These are phyloP conservation scores for Regulus satrapa DNA, from an alignment of 2,113 vertebrate species.

Conservation along the genomic window DNA sequence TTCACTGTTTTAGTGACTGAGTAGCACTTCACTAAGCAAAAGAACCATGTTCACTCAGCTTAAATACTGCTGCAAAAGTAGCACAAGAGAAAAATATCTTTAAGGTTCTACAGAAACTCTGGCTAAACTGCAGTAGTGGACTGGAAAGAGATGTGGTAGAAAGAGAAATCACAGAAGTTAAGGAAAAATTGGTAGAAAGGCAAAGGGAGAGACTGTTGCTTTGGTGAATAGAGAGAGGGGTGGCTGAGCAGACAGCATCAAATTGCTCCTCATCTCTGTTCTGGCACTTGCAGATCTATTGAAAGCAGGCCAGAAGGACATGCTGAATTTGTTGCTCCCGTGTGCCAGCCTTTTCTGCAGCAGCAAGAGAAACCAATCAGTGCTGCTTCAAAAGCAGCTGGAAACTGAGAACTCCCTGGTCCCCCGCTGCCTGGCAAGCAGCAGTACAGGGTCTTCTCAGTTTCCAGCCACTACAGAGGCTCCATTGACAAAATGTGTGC, in stretches of 20 bases:
- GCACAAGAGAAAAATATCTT: neutral
- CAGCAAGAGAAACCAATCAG: slow-evolving; percentile 46
- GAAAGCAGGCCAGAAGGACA: slow-evolving; percentile 60
- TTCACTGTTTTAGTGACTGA: neutral
- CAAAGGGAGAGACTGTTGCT: neutral
- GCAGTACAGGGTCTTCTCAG: slow-evolving; percentile 45
- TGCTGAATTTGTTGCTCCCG: slow-evolving; percentile 54
- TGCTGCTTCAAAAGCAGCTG: slow-evolving; percentile 63
- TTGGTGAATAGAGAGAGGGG: neutral
- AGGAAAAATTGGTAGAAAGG: neutral
- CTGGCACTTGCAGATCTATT: slow-evolving; percentile 44
- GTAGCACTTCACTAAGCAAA: neutral
- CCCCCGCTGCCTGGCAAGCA: slow-evolving; percentile 48
- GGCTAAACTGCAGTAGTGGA: neutral
- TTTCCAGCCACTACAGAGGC: slow-evolving; percentile 60
- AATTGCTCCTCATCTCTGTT: slow-evolving; percentile 35
- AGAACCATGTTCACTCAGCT: neutral
- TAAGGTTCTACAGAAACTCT: neutral
- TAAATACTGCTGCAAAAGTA: neutral
- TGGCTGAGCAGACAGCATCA: slow-evolving; percentile 19
- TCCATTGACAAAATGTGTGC: slow-evolving; percentile 52
- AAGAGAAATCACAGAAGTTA: neutral
- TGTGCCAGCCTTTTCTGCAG: slow-evolving; percentile 59
- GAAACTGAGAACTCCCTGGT: slow-evolving; percentile 54
- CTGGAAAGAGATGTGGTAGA: neutral